Percentiles rank a stretch among this genome's conserved stretches.
Conservation (phyloP, 2,797 vertebrate species). For the Cynodonichthys magdalenae region DNA sequence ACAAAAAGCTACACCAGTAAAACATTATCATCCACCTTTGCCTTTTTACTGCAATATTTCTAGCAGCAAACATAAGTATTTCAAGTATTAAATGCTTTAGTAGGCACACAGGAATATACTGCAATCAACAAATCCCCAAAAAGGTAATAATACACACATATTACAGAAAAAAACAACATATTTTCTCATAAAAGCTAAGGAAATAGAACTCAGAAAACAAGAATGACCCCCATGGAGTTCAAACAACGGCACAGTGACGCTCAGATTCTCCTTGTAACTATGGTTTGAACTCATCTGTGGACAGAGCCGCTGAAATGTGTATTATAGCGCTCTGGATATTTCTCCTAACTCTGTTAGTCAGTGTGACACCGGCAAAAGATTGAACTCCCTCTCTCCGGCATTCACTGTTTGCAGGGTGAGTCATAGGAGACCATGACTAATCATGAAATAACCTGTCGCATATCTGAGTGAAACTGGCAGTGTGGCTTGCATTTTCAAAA, state of each 20-base stretch:
- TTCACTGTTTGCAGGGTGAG: slow-evolving; percentile 67
- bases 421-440: slow-evolving; percentile 74
- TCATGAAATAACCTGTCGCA: slow-evolving; percentile 74
- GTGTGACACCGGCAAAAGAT: slow-evolving; percentile 70
- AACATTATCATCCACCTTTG: too few relatives aligned
- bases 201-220: slow-evolving; percentile 9
- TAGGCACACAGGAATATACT: too few relatives aligned
- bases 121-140: too few relatives aligned
- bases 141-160: neutral
- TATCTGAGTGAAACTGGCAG: slow-evolving; percentile 64
- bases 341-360: slow-evolving; percentile 60
- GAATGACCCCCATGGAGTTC: neutral
- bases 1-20: too few relatives aligned
- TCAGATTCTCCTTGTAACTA: slow-evolving; percentile 25
- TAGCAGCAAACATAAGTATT: too few relatives aligned
- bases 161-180: slow-evolving; percentile 1
- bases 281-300: slow-evolving; percentile 30
- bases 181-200: slow-evolving; percentile 23
- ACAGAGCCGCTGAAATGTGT: slow-evolving; percentile 35
- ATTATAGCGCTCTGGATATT: slow-evolving; percentile 53
- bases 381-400: slow-evolving; percentile 62
- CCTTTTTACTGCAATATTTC: too few relatives aligned
- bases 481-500: slow-evolving; percentile 65
- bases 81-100: too few relatives aligned
- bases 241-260: slow-evolving; percentile 8